Percentiles rank a stretch among this genome's conserved stretches.
These are phyloP conservation scores for Crypturellus undulatus DNA, from an alignment of 2,113 vertebrate species.

Conservation along the genomic window DNA sequence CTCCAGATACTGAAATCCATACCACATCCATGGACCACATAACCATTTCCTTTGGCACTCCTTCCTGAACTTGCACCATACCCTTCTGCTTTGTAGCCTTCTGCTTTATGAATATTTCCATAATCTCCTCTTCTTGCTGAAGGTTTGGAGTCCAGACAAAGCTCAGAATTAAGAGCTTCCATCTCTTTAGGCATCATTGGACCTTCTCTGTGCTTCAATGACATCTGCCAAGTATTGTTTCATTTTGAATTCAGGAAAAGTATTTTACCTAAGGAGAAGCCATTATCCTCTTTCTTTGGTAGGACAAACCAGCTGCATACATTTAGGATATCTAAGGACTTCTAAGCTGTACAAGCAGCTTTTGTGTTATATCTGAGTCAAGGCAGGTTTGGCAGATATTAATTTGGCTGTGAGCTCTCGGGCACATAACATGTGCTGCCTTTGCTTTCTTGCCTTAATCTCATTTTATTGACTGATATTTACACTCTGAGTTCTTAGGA, in stretches of 20 bases:
- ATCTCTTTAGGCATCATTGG: background rate
- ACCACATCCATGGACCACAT: background rate
- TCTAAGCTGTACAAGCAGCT: background rate
- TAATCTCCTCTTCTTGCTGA: background rate
- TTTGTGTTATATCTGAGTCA: background rate
- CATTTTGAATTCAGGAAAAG: background rate
- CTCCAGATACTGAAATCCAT: background rate
- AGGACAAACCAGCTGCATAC: background rate
- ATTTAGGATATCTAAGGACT: background rate
- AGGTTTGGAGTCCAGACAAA: background rate
- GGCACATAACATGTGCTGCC: background rate
- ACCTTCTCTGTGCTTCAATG: background rate
- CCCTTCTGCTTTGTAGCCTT: background rate
- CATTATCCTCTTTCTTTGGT: background rate
- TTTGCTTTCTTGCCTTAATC: slow-evolving; percentile 22
- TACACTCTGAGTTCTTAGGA: background rate
- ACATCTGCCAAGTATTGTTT: background rate
- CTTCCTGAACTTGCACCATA: background rate
- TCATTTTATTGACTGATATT: slow-evolving; percentile 24
- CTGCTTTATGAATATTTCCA: background rate
- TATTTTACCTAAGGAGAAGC: background rate
- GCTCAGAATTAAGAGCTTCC: background rate
- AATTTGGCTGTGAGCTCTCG: background rate
- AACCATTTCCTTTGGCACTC: background rate
- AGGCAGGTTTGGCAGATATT: background rate